Base-by-base conservation (phyloP, 2,888 invertebrate species). In the Xanthorhoe spadicearia region DNA sequence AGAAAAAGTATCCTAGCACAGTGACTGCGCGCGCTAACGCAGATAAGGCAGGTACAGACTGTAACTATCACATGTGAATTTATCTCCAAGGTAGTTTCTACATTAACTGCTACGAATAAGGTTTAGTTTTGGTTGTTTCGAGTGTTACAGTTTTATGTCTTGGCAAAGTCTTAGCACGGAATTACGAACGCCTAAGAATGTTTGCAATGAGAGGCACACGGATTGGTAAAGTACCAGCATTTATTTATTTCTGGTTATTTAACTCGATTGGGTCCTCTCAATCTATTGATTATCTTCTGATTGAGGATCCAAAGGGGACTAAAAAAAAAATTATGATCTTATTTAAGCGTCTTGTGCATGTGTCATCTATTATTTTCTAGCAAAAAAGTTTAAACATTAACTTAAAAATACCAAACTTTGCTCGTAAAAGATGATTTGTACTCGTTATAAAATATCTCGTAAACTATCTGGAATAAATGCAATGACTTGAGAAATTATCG, bases 171-270 rank as follows among this genome's bases (percentile, higher is more conserved):
- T 73, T 72, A 69, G 69, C 69, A 70, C 68, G 70, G 68, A 77
- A 74, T 81, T 80, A 82, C 78, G 81, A 83, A 74, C 74, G 69
- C 57, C 74, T 68, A 70, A 78, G 77, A 76, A 82, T 80, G 78
- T 66, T 69, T 75, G 67, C 43, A 61, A 59, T 59, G 53, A 56
- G 53, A 56, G 35, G 58, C 61, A 63, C 66, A 66, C 61, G 53
- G 59, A 66, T 59, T 50, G 61, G 58, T 66, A 62, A 66, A 64
- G 69, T 70, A 13, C 15, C 7, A 6, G 8, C 48, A 43, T 43
- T 1, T 43, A 4, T 7, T 32, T 43, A 13, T 13, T 43, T 43
- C 32, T 32, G 32, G 32, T 7, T 32, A 32, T 32, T 32, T 32
- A 7, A 32, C 2, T 32, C 32, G 7, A 7, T 32, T n/a, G n/a